Conservation (phyloP, 23 tunicate species). For the Halocynthia aurantium region DNA sequence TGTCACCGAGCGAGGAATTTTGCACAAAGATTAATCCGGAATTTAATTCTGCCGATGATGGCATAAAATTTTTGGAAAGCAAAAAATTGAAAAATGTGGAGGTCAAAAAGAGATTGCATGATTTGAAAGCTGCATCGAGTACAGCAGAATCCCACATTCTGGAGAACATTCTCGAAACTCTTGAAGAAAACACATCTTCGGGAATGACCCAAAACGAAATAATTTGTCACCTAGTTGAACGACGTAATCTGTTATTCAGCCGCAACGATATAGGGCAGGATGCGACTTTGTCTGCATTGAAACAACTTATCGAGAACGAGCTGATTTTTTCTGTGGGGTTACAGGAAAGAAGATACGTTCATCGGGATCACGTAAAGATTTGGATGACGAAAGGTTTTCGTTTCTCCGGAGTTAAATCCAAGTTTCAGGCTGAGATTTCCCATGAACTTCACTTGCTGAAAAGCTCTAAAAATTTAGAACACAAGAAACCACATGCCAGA, state of each 20-base stretch:
- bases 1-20: neutral
- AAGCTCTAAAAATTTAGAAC: neutral
- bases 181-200: too few relatives aligned
- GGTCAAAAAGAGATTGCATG: too few relatives aligned
- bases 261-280: too few relatives aligned
- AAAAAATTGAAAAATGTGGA: too few relatives aligned
- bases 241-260: too few relatives aligned
- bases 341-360: neutral
- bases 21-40: neutral
- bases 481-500: neutral
- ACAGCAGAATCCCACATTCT: neutral
- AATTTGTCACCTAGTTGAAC: too few relatives aligned
- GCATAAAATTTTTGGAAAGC: too few relatives aligned
- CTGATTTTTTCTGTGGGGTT: slow-evolving; percentile 12
- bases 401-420: neutral
- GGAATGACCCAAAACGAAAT: too few relatives aligned
- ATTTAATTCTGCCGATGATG: neutral
- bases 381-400: slow-evolving; percentile 21
- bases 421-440: slow-evolving; percentile 10
- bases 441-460: slow-evolving; percentile 6
- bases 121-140: too few relatives aligned
- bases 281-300: neutral
- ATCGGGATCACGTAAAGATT: neutral
- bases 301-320: neutral
- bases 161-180: too few relatives aligned